A percentile compares a stretch with the other conserved stretches of the same genome.
phyloP scores from a whole-genome alignment of 2,113 vertebrate species.

The Siniperca knerii region DNA sequence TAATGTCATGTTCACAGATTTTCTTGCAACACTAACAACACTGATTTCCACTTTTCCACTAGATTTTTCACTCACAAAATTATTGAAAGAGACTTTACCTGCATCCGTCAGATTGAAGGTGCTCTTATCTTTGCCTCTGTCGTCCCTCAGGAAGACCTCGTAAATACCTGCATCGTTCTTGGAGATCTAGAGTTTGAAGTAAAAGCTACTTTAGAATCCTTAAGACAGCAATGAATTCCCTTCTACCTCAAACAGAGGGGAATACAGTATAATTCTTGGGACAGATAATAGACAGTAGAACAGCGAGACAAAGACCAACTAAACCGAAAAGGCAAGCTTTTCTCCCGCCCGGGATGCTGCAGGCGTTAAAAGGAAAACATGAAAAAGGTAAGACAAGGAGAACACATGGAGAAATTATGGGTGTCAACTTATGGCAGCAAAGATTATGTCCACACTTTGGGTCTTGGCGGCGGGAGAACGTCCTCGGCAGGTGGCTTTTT shows the following conservation, averaged over 20 bases:
- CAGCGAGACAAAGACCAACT: constrained; percentile 59
- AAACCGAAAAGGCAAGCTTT: constrained; percentile 82
- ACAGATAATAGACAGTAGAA: constrained; percentile 53
- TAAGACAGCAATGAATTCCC: background rate
- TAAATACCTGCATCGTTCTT: constrained; percentile 94
- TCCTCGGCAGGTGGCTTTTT: constrained; percentile 77
- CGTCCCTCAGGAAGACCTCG: constrained; percentile 91
- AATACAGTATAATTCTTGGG: constrained; percentile 29
- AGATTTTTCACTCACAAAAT: constrained; percentile 10
- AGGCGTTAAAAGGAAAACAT: constrained; percentile 70
- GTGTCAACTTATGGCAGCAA: constrained; percentile 79
- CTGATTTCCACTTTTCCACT: constrained; percentile 10
- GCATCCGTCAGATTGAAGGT: constrained; percentile 88
- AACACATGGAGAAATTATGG: constrained; percentile 63
- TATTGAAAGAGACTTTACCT: constrained; percentile 81
- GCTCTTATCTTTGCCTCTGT: constrained; percentile 94
- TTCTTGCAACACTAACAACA: background rate
- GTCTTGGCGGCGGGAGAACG: constrained; percentile 65
- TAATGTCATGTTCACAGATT: constrained; percentile 4
- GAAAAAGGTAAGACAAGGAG: constrained; percentile 48
- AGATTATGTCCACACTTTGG: constrained; percentile 84
- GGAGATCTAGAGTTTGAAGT: constrained; percentile 86
- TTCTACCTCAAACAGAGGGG: constrained; percentile 29
- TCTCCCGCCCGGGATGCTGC: constrained; percentile 78
- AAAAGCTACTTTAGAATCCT: constrained; percentile 38